Evolutionary conservation across 2,888 invertebrate species (phyloP).

Genomic region (Molanna angustata): DNA sequence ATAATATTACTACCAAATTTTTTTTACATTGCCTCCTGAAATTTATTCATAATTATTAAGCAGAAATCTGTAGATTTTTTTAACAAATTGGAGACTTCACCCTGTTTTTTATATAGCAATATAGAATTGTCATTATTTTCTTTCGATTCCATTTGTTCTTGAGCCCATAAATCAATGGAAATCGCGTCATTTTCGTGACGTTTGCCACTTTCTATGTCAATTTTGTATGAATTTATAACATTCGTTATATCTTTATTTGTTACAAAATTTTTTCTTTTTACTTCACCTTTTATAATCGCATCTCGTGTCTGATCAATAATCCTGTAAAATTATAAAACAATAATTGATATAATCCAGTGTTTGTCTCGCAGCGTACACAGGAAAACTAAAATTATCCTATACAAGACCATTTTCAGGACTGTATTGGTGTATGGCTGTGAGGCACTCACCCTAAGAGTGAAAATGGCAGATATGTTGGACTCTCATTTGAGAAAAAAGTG

Average conservation of each 20-base stretch:
- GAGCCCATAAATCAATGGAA: background rate
- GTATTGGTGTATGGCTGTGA: too few species aligned
- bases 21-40: background rate
- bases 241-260: slow-evolving; percentile 1
- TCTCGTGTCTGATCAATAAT: slow-evolving; percentile 6
- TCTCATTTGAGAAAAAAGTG: too few species aligned
- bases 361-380: too few species aligned
- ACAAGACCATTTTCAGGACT: too few species aligned
- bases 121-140: slow-evolving; percentile 2
- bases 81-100: background rate
- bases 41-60: slow-evolving; percentile 1
- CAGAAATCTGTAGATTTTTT: slow-evolving; percentile 1
- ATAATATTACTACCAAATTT: slow-evolving; percentile 3
- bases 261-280: background rate
- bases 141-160: slow-evolving; percentile 1
- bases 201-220: background rate
- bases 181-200: background rate
- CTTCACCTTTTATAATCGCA: background rate
- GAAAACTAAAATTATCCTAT: too few species aligned
- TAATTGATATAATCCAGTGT: too few species aligned
- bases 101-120: slow-evolving; percentile 2
- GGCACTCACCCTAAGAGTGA: too few species aligned
- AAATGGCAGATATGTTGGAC: too few species aligned
- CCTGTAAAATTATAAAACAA: slow-evolving; percentile 4
- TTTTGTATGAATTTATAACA: slow-evolving; percentile 1